phyloP scores from a whole-genome alignment of 2,113 vertebrate species.

The Podarcis muralis region DNA sequence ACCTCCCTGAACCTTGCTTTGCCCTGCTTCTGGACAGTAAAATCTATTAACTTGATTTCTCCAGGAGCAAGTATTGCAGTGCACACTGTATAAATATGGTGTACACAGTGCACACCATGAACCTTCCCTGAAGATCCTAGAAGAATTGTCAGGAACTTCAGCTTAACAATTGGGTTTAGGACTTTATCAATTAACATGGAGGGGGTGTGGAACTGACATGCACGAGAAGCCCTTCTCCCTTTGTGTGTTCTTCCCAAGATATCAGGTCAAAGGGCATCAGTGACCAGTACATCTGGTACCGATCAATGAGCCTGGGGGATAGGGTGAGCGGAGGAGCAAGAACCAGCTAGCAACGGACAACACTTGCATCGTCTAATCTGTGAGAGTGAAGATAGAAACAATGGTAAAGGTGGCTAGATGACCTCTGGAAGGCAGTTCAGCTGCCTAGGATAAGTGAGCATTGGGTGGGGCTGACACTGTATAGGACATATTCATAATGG shows the following conservation, averaged over 20 bases:
- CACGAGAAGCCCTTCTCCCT: not conserved
- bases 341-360: not conserved
- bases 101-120: not conserved
- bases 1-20: not conserved
- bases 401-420: not conserved
- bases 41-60: not conserved
- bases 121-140: not conserved
- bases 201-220: not conserved
- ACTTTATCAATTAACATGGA: not conserved
- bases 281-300: not conserved
- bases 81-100: not conserved
- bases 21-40: not conserved
- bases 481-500: not conserved
- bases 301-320: not conserved
- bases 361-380: not conserved
- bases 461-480: not conserved
- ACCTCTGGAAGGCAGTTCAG: not conserved
- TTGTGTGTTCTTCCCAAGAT: not conserved
- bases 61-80: not conserved
- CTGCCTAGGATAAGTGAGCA: not conserved
- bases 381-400: not conserved
- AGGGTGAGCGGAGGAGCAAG: not conserved
- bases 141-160: not conserved
- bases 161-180: not conserved
- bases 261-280: not conserved